Conservation (phyloP, 1,140 invertebrate genomes). For the Zaprionus camerounensis region DNA sequence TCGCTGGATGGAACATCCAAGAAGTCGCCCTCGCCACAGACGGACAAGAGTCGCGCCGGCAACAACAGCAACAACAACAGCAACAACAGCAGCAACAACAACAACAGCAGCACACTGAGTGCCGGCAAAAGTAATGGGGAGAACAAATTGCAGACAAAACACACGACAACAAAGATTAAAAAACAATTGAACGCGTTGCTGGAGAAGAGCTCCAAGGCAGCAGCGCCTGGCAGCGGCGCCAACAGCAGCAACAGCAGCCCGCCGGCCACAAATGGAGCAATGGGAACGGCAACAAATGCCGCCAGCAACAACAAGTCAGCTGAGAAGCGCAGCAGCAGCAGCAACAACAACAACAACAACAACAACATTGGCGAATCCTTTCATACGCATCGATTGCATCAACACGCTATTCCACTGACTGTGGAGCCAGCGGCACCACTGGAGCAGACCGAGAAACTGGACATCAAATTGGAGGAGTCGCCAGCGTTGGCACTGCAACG, state of each 20-base stretch:
- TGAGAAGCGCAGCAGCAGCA: constrained; percentile 41
- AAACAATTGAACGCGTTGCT: constrained; percentile 79
- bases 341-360: constrained; percentile 39
- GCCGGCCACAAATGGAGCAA: constrained; percentile 13
- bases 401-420: constrained; percentile 76
- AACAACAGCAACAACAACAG: constrained; percentile 19
- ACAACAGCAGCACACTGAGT: constrained; percentile 21
- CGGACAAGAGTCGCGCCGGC: constrained; percentile 1
- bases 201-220: constrained; percentile 67
- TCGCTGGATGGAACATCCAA: not conserved
- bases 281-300: not conserved
- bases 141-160: constrained; percentile 65
- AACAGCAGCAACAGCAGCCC: constrained; percentile 5
- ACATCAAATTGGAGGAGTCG: constrained; percentile 78
- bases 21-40: not conserved
- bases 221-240: constrained; percentile 10
- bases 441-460: constrained; percentile 80
- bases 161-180: constrained; percentile 74
- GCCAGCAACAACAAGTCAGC: constrained; percentile 31
- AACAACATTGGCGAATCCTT: constrained; percentile 44
- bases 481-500: constrained; percentile 72
- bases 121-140: constrained; percentile 31
- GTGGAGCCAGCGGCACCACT: constrained; percentile 78
- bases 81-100: constrained; percentile 13
- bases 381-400: constrained; percentile 68